A percentile compares a stretch with the other conserved stretches of the same genome.
phyloP scores from a whole-genome alignment of 2,888 invertebrate species.

The Bedellia somnulentella region DNA sequence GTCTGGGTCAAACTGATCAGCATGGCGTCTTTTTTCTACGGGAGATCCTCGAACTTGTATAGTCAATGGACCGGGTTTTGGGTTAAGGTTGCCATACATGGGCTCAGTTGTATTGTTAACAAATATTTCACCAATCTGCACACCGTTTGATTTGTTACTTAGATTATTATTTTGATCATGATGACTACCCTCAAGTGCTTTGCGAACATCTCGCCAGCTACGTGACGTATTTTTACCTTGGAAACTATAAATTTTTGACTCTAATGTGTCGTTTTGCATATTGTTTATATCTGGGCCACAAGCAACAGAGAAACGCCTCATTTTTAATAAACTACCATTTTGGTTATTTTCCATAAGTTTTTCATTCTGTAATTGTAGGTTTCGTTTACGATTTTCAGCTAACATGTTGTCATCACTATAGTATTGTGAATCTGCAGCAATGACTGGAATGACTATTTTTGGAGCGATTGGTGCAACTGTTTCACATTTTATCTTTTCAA shows the following conservation, averaged over 20 bases:
- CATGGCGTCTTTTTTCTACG: constrained; percentile 66
- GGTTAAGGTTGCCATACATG: constrained; percentile 50
- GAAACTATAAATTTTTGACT: too few relatives aligned
- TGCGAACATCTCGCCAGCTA: constrained; percentile 44
- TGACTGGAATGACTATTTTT: constrained; percentile 44
- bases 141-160: constrained; percentile 23
- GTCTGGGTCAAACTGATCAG: constrained; percentile 81
- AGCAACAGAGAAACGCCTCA: constrained; percentile 39
- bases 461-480: constrained; percentile 28
- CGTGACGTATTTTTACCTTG: constrained; percentile 20
- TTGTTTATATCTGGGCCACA: constrained; percentile 43
- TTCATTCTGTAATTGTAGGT: constrained; percentile 12
- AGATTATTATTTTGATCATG: constrained; percentile 21
- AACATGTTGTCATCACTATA: constrained; percentile 38
- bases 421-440: constrained; percentile 41
- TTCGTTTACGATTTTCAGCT: constrained; percentile 21
- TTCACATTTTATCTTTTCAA: constrained; percentile 28
- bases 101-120: constrained; percentile 61
- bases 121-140: constrained; percentile 68
- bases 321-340: constrained; percentile 25
- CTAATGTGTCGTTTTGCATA: too few relatives aligned
- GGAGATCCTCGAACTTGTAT: constrained; percentile 80
- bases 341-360: neutral
- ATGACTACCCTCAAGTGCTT: constrained; percentile 19
- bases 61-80: constrained; percentile 75